Conservation (phyloP, 1,140 invertebrate genomes). For the Lucilia cuprina region DNA sequence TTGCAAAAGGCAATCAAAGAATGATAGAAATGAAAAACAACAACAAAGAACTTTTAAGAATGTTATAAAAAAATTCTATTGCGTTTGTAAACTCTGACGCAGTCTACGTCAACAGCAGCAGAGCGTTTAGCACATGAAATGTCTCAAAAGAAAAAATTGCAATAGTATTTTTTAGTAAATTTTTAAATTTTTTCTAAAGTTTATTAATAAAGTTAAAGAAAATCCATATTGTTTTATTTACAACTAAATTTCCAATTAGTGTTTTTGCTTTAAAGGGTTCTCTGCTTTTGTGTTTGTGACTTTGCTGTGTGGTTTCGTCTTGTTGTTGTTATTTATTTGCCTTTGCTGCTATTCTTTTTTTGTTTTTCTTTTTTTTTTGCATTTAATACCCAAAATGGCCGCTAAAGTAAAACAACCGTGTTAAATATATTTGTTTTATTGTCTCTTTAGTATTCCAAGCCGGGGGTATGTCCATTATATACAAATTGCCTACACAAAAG, state of each 20-base stretch:
- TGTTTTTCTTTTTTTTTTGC: neutral
- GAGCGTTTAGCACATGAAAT: neutral
- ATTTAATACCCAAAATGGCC: constrained; percentile 42
- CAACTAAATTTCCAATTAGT: neutral
- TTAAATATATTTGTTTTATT: constrained; percentile 23
- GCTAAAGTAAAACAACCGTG: constrained; percentile 30
- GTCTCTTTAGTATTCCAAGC: too few species aligned
- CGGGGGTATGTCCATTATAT: neutral
- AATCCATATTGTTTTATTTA: neutral
- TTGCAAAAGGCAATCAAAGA: neutral
- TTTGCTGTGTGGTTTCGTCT: neutral
- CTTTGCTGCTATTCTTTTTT: constrained; percentile 12
- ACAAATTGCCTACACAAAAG: too few species aligned
- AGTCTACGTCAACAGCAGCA: neutral
- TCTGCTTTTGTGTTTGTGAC: neutral
- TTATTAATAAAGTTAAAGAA: too few species aligned
- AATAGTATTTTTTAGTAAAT: too few species aligned
- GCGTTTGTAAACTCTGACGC: constrained; percentile 5
- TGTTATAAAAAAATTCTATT: neutral
- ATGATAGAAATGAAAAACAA: neutral
- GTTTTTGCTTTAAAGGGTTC: neutral
- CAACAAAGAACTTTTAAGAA: constrained; percentile 24
- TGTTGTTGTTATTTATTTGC: constrained; percentile 5
- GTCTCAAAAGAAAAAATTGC: neutral
- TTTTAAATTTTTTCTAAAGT: too few species aligned